Conservation (phyloP, 2,888 invertebrate genomes). For the Dynastes tityus region DNA sequence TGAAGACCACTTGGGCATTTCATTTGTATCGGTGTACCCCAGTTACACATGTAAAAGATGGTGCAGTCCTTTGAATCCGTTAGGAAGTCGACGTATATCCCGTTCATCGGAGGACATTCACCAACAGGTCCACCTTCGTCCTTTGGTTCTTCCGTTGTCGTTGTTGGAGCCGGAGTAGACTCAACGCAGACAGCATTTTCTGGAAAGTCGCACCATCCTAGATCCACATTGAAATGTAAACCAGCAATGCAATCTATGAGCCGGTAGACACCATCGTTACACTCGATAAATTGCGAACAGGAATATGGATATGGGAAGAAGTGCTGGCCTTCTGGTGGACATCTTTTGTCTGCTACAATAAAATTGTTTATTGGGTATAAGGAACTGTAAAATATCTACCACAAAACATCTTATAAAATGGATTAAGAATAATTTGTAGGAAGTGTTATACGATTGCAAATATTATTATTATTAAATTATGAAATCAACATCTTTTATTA, state of each 20-base stretch:
- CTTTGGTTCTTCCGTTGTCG: neutral
- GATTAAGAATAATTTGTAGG: too few relatives aligned
- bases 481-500: too few relatives aligned
- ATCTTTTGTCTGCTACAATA: neutral
- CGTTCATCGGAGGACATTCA: slow-evolving; percentile 49
- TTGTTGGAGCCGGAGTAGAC: neutral
- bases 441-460: too few relatives aligned
- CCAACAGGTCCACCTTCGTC: slow-evolving; percentile 41
- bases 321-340: slow-evolving; percentile 35
- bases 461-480: too few relatives aligned
- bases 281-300: slow-evolving; percentile 46
- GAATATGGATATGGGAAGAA: slow-evolving; percentile 43
- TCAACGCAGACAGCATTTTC: slow-evolving; percentile 35
- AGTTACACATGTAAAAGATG: slow-evolving; percentile 49
- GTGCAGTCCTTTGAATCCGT: slow-evolving; percentile 51
- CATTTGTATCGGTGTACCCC: slow-evolving; percentile 49
- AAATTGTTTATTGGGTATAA: slow-evolving; percentile 11
- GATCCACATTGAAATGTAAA: slow-evolving; percentile 31
- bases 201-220: slow-evolving; percentile 46
- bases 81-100: slow-evolving; percentile 40
- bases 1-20: slow-evolving; percentile 51
- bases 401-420: neutral
- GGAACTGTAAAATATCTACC: neutral
- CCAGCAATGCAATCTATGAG: slow-evolving; percentile 23
- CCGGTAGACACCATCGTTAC: slow-evolving; percentile 32